These are phyloP conservation scores for Lycocerus yunnanus DNA, from an alignment of 2,888 invertebrate genomes.

Conservation along the genomic window DNA sequence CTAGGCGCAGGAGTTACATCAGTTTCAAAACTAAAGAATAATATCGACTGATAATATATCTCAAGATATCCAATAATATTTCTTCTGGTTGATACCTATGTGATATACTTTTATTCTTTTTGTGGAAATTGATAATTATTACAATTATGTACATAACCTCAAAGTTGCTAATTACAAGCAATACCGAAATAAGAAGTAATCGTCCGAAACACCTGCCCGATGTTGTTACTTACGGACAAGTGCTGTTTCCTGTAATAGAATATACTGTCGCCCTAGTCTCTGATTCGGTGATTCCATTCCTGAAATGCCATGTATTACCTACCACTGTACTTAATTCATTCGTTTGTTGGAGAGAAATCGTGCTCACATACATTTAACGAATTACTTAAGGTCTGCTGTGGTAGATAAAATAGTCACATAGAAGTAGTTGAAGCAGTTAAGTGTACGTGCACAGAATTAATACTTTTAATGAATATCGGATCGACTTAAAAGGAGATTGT, in stretches of 20 bases:
- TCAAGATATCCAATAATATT: too few species aligned
- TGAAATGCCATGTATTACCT: neutral
- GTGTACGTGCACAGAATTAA: conserved; percentile 13
- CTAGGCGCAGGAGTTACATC: too few species aligned
- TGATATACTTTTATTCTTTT: too few species aligned
- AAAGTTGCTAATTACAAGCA: neutral
- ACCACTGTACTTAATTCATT: neutral
- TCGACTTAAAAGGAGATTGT: neutral
- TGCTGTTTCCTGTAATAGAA: neutral
- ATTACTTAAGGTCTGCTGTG: conserved; percentile 5
- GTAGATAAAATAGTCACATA: conserved; percentile 8
- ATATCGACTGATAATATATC: too few species aligned
- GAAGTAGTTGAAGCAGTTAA: conserved; percentile 11
- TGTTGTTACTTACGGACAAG: neutral
- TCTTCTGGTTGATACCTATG: too few species aligned
- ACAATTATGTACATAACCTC: neutral
- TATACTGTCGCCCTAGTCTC: neutral
- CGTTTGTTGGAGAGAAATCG: neutral
- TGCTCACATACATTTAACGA: neutral
- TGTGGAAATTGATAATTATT: neutral
- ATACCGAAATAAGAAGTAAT: neutral
- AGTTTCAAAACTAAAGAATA: too few species aligned
- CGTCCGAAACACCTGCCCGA: neutral
- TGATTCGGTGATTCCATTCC: neutral
- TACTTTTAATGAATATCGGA: conserved; percentile 4